Conservation (phyloP, 2,888 invertebrate genomes). For the Oscheius sp. region DNA sequence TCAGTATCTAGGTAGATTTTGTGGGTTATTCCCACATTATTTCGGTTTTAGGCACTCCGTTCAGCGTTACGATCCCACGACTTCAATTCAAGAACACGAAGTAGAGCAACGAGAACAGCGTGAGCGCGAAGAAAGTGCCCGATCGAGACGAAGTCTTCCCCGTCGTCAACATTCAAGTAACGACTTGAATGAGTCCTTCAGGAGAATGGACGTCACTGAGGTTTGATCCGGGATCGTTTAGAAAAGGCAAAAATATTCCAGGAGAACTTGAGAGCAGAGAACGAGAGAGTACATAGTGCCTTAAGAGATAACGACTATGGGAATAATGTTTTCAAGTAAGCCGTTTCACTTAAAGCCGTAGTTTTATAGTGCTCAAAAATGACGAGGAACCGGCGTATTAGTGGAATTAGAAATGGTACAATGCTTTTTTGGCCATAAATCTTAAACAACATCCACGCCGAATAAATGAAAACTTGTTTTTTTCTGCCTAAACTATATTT, state of each 20-base stretch:
- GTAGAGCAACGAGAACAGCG: constrained; percentile 5
- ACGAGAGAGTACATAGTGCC: constrained; percentile 18
- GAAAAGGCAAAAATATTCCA: background rate
- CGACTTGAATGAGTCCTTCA: constrained; percentile 27
- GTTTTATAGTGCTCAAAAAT: too few relatives aligned
- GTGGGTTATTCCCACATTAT: too few relatives aligned
- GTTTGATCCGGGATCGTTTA: background rate
- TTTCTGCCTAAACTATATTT: background rate
- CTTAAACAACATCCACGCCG: too few relatives aligned
- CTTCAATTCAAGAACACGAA: constrained; percentile 44
- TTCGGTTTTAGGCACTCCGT: constrained; percentile 26
- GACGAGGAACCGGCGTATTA: too few relatives aligned
- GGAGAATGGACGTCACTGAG: constrained; percentile 24
- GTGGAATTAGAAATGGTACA: too few relatives aligned
- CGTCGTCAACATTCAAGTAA: constrained; percentile 4
- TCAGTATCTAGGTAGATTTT: constrained; percentile 26
- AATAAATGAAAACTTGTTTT: too few relatives aligned
- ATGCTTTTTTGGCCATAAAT: too few relatives aligned
- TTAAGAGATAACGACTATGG: constrained; percentile 25
- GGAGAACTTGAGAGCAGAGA: constrained; percentile 10
- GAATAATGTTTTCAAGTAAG: constrained; percentile 26
- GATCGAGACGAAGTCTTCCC: background rate
- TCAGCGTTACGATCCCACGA: constrained; percentile 46
- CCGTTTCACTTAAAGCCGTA: too few relatives aligned
- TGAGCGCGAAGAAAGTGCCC: constrained; percentile 11